These are phyloP conservation scores for Lottia scabra DNA, from an alignment of 2,888 invertebrate genomes.

Conservation along the genomic window DNA sequence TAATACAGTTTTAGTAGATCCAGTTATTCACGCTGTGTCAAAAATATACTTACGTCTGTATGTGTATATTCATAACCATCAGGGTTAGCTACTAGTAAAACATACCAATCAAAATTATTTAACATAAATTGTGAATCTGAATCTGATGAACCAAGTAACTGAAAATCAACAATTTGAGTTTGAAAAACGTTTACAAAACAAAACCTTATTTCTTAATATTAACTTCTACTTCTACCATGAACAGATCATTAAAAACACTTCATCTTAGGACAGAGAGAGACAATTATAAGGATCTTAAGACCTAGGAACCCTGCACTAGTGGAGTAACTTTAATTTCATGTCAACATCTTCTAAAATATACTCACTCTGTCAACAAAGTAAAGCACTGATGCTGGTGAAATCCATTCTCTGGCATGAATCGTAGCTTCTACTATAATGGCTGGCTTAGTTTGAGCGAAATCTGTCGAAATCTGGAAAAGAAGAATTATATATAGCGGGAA, in stretches of 20 bases:
- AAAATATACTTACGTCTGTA: slow-evolving; percentile 13
- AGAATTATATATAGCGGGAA: too few species aligned
- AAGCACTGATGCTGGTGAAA: slow-evolving; percentile 2
- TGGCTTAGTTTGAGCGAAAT: neutral
- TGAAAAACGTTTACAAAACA: neutral
- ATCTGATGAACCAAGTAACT: neutral
- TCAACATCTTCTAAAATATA: too few species aligned
- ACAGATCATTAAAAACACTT: too few species aligned
- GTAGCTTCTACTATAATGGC: slow-evolving; percentile 8
- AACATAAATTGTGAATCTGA: slow-evolving; percentile 22
- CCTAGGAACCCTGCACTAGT: too few species aligned
- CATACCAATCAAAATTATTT: slow-evolving; percentile 34
- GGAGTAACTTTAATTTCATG: too few species aligned
- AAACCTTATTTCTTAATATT: too few species aligned
- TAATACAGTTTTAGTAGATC: too few species aligned
- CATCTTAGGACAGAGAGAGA: too few species aligned
- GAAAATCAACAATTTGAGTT: neutral
- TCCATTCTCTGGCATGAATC: slow-evolving; percentile 12
- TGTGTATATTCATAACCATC: slow-evolving; percentile 38
- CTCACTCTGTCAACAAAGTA: slow-evolving; percentile 14
- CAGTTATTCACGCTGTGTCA: too few species aligned
- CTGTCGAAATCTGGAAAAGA: slow-evolving; percentile 2
- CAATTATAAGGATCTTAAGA: too few species aligned
- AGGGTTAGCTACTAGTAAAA: slow-evolving; percentile 35
- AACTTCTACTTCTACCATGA: too few species aligned